Conservation (phyloP, 2,113 vertebrate species). For the Oncorhynchus mykiss region DNA sequence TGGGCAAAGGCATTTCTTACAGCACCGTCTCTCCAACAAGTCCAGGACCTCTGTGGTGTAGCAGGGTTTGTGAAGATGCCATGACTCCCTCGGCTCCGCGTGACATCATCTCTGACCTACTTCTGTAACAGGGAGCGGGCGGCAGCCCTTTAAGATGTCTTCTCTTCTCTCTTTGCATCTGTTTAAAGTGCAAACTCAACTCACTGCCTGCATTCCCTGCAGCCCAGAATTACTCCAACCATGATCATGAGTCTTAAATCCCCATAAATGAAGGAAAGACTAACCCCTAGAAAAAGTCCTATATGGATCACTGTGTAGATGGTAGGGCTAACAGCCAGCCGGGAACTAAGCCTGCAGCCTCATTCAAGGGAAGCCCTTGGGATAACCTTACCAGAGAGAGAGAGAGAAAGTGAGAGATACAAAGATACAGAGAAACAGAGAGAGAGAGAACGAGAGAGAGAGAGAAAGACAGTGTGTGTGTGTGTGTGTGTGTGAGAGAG, state of each 20-base stretch:
- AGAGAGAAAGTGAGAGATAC: conserved; percentile 3
- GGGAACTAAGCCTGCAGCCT: conserved; percentile 20
- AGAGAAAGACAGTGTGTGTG: not conserved
- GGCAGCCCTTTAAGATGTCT: conserved; percentile 16
- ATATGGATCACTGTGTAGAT: not conserved
- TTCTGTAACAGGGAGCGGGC: conserved; percentile 45
- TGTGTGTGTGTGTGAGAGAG: not conserved
- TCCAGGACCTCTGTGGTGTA: conserved; percentile 26
- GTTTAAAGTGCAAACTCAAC: conserved; percentile 45
- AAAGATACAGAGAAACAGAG: no score
- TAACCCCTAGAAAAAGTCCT: conserved; percentile 6
- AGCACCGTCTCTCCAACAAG: conserved; percentile 16
- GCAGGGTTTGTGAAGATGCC: conserved; percentile 34
- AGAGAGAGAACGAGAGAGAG: not conserved
- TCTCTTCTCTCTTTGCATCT: conserved; percentile 55
- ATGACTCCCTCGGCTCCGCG: conserved; percentile 39
- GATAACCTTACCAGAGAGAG: conserved; percentile 11
- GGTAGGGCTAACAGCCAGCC: conserved; percentile 13
- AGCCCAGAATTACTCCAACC: conserved; percentile 27
- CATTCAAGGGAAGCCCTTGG: conserved; percentile 39
- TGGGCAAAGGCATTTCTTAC: conserved; percentile 15
- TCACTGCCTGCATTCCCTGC: conserved; percentile 21
- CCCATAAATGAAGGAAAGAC: conserved; percentile 36
- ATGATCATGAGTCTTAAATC: conserved; percentile 18
- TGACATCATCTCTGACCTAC: conserved; percentile 62